Conservation (phyloP, 2,888 invertebrate species). For the Lasioglossum zephyrum region DNA sequence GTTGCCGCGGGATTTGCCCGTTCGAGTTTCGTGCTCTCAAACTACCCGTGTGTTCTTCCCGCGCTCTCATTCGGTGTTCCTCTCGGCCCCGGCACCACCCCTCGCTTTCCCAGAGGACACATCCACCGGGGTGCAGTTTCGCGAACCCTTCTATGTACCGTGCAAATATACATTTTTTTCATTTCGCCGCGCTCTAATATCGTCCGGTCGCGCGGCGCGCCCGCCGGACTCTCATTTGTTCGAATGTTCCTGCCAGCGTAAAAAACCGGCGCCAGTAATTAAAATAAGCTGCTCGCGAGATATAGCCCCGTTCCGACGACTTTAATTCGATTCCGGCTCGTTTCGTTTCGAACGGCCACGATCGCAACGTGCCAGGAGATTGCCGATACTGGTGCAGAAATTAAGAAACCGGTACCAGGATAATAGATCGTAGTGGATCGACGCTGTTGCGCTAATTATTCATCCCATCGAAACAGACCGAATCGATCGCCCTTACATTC, state of each 20-base stretch:
- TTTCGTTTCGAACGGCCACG: background rate
- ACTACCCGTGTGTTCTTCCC: conserved; percentile 28
- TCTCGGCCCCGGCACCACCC: conserved; percentile 7
- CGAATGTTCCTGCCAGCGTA: background rate
- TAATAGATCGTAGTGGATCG: background rate
- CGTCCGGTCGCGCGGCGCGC: background rate
- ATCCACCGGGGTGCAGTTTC: background rate
- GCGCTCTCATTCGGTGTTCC: background rate
- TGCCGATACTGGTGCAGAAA: background rate
- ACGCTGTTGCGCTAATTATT: background rate
- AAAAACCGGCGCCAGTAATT: conserved; percentile 15
- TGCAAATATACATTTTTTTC: conserved; percentile 24
- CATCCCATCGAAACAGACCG: background rate
- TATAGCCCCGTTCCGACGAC: background rate
- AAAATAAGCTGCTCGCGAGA: conserved; percentile 16
- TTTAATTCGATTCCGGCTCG: conserved; percentile 19
- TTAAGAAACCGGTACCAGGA: background rate
- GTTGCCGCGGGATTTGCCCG: conserved; percentile 56
- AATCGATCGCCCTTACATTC: background rate
- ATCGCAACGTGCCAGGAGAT: background rate
- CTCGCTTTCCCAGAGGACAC: conserved; percentile 13
- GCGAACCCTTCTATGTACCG: background rate
- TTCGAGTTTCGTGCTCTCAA: conserved; percentile 48
- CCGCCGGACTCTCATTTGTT: background rate
- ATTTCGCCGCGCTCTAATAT: conserved; percentile 16